Percentiles rank a stretch among this genome's conserved stretches.
Conservation (phyloP, 2,797 vertebrate genomes). For the Borostomias antarcticus region DNA sequence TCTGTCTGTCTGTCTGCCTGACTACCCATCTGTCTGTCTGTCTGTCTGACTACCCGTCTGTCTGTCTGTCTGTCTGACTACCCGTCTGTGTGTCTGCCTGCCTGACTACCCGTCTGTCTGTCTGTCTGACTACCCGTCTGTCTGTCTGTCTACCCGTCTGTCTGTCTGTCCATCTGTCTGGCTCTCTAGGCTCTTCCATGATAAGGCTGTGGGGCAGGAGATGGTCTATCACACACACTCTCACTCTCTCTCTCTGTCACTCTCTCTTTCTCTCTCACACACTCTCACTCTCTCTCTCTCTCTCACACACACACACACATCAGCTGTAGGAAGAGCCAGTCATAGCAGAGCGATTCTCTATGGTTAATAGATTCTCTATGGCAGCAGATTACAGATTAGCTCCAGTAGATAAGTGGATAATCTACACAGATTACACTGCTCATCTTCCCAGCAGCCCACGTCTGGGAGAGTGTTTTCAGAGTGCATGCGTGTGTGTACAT, state of each 20-base stretch:
- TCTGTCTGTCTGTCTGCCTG: no score
- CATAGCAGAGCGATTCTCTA: neutral
- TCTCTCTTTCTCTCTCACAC: slow-evolving; percentile 2
- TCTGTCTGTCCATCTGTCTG: no score
- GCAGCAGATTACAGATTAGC: neutral
- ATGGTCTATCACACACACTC: slow-evolving; percentile 21
- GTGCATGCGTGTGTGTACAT: neutral
- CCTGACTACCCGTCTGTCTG: no score
- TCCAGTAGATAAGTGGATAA: neutral
- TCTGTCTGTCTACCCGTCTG: no score
- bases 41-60: no score
- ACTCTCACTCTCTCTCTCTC: neutral
- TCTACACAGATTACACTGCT: neutral
- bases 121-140: no score
- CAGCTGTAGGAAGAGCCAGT: neutral
- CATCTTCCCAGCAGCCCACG: neutral
- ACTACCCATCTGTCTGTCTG: no score
- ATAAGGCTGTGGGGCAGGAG: no score
- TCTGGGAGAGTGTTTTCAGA: neutral
- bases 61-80: no score
- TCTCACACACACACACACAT: slow-evolving; percentile 6
- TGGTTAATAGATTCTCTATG: neutral
- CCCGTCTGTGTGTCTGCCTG: no score
- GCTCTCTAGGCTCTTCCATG: no score
- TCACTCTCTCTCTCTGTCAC: neutral